Base-by-base conservation (phyloP, 64 coral and sea anemone species). In the Hydrozoanthus tunicans region DNA sequence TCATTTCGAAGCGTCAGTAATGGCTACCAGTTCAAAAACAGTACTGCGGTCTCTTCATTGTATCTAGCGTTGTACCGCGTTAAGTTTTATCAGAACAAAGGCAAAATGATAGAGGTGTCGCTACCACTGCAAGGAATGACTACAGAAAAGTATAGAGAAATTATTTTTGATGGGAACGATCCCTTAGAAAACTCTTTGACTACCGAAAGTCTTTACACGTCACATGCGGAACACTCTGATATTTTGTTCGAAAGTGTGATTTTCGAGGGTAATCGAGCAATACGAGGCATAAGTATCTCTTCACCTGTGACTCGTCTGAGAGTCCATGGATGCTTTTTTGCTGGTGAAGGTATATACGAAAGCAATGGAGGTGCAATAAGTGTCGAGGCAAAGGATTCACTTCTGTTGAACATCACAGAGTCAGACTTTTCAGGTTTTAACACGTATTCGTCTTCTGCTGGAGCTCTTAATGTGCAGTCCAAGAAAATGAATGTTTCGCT, bases 21-120 rank as follows among this genome's bases (percentile, higher is more conserved):
- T 11, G 53, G 59, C 51, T 5, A 9, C 67, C 26, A 8, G 32
- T 53, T 67, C 3, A 56, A 15, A 8, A 69, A 17, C 32, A 65
- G 20, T 70, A 17, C 51, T 56, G 14, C 51, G 10, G 6, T 17
- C 9, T 15, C 56, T 23, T 2, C 52, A 6, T 69, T 69, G 24
- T 68, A 4, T 6, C 7, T 67, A 7, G 69, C 15, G 9, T 53
- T 84, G 7, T 62, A 7, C 25, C 25, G 55, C 10, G 43, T 84
- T 68, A 53, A 4, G 51, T 69, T 84, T 56, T 69, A 69, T 17
- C 51, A 84, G 63, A 84, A 84, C 59, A 84, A 68, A 24, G 81
- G 81, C 60, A 5, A 1, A 20, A 9, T 84, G 20, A 62, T 84
- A 53, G 81, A 84, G 20, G 62, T 84, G 63, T 9, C 9, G 81